A percentile compares a stretch with the other conserved stretches of the same genome.
Conservation (phyloP, 2,113 vertebrate species). For the Noctilio leporinus region DNA sequence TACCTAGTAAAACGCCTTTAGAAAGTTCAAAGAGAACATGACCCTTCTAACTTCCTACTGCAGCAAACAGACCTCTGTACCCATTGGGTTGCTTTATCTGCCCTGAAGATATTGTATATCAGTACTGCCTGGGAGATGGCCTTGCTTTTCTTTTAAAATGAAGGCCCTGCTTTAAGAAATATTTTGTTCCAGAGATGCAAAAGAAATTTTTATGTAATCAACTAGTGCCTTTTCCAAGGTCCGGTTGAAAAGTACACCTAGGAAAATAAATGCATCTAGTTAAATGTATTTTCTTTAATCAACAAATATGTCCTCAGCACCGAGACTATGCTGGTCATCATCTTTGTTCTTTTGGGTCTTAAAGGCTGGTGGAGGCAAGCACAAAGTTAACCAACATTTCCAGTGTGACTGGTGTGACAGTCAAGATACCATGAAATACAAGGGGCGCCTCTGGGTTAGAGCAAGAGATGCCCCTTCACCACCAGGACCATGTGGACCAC, state of each 20-base stretch:
- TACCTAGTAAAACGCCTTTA: neutral
- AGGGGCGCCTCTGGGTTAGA: neutral
- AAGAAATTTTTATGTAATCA: neutral
- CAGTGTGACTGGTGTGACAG: neutral
- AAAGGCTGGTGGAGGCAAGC: neutral
- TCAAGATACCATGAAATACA: neutral
- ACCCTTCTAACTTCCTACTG: neutral
- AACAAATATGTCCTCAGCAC: neutral
- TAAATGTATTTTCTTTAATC: neutral
- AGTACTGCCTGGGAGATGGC: neutral
- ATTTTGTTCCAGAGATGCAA: neutral
- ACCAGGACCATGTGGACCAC: fast-evolving
- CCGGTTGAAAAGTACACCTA: neutral
- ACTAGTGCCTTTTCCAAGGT: neutral
- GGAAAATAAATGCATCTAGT: neutral
- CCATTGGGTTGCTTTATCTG: neutral
- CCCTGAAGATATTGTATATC: neutral
- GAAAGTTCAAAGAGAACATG: neutral
- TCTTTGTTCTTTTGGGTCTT: neutral
- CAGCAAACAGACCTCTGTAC: neutral
- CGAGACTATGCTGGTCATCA: neutral
- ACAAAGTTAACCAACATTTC: neutral
- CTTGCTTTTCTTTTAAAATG: slow-evolving; percentile 12
- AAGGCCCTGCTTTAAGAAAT: neutral
- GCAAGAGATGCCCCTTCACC: neutral